Percentiles rank a stretch among this genome's conserved stretches.
Conservation (phyloP, 2,888 invertebrate species). For the Pseudococcus longispinus region DNA sequence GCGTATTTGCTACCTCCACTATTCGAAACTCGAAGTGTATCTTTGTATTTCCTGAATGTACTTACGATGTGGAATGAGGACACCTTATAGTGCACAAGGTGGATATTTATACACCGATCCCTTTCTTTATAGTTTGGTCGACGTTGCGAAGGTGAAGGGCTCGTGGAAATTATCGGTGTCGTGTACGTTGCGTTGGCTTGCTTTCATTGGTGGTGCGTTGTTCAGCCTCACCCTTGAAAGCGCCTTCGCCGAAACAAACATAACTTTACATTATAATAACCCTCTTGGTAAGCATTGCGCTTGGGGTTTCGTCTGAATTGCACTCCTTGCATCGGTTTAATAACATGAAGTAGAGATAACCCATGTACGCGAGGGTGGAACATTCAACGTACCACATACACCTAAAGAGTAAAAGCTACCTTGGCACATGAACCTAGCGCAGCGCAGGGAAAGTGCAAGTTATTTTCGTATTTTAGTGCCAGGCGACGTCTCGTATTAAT, state of each 20-base stretch:
- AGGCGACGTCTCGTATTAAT: constrained; percentile 37
- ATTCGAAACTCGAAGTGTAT: background rate
- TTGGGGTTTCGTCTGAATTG: constrained; percentile 28
- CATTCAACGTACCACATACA: background rate
- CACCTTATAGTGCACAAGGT: background rate
- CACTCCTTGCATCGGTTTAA: constrained; percentile 43
- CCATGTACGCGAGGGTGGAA: constrained; percentile 36
- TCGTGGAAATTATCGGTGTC: background rate
- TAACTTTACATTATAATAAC: constrained; percentile 44
- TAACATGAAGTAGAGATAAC: constrained; percentile 21
- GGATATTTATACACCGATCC: background rate
- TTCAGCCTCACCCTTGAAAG: background rate
- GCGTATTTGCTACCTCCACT: background rate
- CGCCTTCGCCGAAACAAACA: constrained; percentile 40
- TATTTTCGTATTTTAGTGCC: constrained; percentile 28
- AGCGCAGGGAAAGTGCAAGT: constrained; percentile 19
- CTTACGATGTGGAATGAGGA: background rate
- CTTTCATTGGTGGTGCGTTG: background rate
- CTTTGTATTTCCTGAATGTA: background rate
- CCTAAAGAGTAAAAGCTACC: background rate
- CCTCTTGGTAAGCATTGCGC: constrained; percentile 29
- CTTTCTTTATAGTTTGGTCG: background rate
- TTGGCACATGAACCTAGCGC: background rate
- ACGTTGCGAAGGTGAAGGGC: constrained; percentile 20
- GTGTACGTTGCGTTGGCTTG: background rate